Evolutionary conservation across 2,113 vertebrate species (phyloP), one percentile per base, ranked within the genome.

Genomic region (Neoarius graeffei): DNA sequence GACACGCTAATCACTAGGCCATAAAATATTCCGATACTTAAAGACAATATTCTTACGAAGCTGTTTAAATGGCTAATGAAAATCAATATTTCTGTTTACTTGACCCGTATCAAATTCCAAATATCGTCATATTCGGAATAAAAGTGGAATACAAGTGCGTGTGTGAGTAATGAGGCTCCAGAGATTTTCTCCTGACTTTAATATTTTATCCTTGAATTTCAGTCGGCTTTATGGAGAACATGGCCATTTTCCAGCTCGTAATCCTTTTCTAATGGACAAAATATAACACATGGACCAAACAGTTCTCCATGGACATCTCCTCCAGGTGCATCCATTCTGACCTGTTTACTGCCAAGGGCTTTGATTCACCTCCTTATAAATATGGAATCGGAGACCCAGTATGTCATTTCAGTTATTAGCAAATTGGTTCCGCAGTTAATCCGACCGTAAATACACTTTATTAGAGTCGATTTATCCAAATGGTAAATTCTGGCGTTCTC

Each of bases 231-330:
- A 59, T 79, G 74, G 79, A 60, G n/a, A 79, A 48, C 81, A 48
- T 19, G 42, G 52, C 69, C 35, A 54, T 71, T 86, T 89, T 89
- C 80, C 81, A 84, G 77, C 15, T 71, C 77, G 80, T 86, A 86
- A 84, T 69, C 85, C 71, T 73, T 86, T 86, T 35, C 88, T 79
- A 60, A 84, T 83, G 60, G 56, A 80, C 1, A 50, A 56, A 66
- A 60, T 20, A 82, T 83, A 86, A 35, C 35, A 82, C 85, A 42
- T 54, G 66, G 35, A 52, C 42, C 54, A 81, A 83, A 66, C 83
- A 4, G 81, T 86, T 17, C 67, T 62, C 69, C 30, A n/a, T 27
- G 60, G 81, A 67, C 85, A 15, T 79, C 35, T 35, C 30, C 30
- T 42, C 59, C 57, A 79, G 60, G 42, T 60, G 50, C n/a, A 35